Evolutionary conservation across 1,140 invertebrate species (phyloP).

Genomic region (Drosophila aff.): DNA sequence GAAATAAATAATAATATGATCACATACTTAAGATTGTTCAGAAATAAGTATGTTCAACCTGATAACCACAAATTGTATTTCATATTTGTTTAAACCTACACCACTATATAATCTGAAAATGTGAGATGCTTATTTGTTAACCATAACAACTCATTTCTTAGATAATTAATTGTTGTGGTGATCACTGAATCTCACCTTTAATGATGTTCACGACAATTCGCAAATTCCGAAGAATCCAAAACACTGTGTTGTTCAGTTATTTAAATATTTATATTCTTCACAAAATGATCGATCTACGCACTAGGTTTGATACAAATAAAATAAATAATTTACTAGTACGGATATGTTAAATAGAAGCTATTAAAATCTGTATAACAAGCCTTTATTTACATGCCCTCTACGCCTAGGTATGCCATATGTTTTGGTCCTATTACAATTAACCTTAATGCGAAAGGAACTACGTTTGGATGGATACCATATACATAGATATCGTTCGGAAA

Average conservation of each 20-base stretch:
- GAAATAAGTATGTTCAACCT: not conserved
- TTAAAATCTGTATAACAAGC: slow-evolving; percentile 47
- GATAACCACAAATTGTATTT: not conserved
- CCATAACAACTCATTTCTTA: not conserved
- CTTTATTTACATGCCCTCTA: slow-evolving; percentile 53
- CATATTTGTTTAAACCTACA: not conserved
- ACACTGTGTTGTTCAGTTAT: slow-evolving; percentile 16
- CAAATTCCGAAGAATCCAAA: not conserved
- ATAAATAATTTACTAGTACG: slow-evolving; percentile 57
- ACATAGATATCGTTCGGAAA: slow-evolving; percentile 39
- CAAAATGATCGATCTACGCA: slow-evolving; percentile 39
- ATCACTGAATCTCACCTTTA: not conserved
- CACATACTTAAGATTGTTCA: not conserved
- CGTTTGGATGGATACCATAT: slow-evolving; percentile 54
- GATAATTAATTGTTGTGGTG: not conserved
- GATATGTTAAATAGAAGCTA: slow-evolving; percentile 43
- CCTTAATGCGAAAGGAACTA: slow-evolving; percentile 75
- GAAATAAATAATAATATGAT: not conserved
- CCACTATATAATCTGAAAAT: not conserved
- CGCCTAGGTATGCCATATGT: slow-evolving; percentile 42
- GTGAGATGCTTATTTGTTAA: not conserved
- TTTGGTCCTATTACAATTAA: slow-evolving; percentile 55
- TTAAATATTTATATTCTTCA: slow-evolving; percentile 53
- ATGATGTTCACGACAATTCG: not conserved
- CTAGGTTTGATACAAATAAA: slow-evolving; percentile 50